Conservation (phyloP, 2,888 invertebrate genomes). For the Amiota mariae region DNA sequence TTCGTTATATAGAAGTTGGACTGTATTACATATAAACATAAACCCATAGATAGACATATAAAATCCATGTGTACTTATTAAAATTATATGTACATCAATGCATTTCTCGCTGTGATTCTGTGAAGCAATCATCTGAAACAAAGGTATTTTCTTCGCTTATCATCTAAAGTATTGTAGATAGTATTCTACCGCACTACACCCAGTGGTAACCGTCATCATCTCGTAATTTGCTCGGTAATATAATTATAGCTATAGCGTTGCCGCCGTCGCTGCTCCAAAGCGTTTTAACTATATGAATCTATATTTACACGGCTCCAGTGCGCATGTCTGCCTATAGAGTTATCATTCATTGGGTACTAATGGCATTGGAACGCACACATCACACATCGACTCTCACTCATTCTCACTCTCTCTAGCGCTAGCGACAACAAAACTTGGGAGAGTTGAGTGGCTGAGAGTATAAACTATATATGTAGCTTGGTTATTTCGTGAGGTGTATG, state of each 20-base stretch:
- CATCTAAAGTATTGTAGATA: background rate
- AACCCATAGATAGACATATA: background rate
- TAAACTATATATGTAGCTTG: background rate
- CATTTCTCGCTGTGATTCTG: background rate
- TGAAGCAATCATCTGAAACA: background rate
- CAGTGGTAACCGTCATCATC: too few relatives aligned
- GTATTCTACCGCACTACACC: too few relatives aligned
- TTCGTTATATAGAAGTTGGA: too few relatives aligned
- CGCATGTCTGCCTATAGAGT: conserved; percentile 65
- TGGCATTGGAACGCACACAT: conserved; percentile 21
- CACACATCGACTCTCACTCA: conserved; percentile 6
- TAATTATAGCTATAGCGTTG: conserved; percentile 31
- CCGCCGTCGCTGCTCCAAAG: conserved; percentile 35
- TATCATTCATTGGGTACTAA: conserved; percentile 26
- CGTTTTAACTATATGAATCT: conserved; percentile 42
- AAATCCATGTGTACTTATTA: background rate
- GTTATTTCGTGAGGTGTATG: background rate
- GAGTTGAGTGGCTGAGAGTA: conserved; percentile 31
- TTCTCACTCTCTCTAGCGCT: background rate
- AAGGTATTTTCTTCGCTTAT: conserved; percentile 21
- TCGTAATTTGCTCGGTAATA: conserved; percentile 4
- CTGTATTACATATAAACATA: too few relatives aligned
- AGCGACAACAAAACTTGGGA: background rate
- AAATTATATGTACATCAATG: conserved; percentile 4
- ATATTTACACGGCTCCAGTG: conserved; percentile 41